phyloP scores from a whole-genome alignment of 2,113 vertebrate genomes.

The Ictidomys tridecemlineatus region DNA sequence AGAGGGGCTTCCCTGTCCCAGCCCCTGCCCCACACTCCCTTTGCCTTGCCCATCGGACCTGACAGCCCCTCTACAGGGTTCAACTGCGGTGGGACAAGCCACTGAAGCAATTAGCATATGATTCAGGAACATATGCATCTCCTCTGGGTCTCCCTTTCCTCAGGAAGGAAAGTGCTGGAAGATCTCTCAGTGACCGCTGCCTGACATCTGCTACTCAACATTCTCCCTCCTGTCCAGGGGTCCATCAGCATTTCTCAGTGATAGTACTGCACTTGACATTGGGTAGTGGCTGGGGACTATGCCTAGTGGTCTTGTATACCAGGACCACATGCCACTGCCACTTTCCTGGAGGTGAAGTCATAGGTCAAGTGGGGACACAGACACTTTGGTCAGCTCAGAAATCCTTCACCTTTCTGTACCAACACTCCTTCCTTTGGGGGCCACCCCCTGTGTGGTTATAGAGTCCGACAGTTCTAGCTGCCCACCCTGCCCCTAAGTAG shows the following conservation, averaged over 20 bases:
- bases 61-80: fast-evolving
- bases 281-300: background rate
- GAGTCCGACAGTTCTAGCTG: background rate
- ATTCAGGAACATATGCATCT: background rate
- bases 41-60: fast-evolving
- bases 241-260: background rate
- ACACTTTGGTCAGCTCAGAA: background rate
- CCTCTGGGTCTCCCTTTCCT: background rate
- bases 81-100: background rate
- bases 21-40: too few species aligned
- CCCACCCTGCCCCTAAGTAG: too few species aligned
- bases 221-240: background rate
- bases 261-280: background rate
- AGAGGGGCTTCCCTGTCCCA: background rate
- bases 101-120: background rate
- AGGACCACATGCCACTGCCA: background rate
- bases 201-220: background rate
- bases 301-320: background rate
- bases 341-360: background rate
- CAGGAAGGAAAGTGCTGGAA: background rate
- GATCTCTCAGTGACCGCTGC: background rate
- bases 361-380: background rate
- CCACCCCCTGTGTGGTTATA: background rate
- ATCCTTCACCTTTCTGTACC: background rate
- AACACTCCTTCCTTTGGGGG: background rate